Evolutionary conservation across 2,113 vertebrate species (phyloP).

Genomic region (Embiotoca jacksoni): DNA sequence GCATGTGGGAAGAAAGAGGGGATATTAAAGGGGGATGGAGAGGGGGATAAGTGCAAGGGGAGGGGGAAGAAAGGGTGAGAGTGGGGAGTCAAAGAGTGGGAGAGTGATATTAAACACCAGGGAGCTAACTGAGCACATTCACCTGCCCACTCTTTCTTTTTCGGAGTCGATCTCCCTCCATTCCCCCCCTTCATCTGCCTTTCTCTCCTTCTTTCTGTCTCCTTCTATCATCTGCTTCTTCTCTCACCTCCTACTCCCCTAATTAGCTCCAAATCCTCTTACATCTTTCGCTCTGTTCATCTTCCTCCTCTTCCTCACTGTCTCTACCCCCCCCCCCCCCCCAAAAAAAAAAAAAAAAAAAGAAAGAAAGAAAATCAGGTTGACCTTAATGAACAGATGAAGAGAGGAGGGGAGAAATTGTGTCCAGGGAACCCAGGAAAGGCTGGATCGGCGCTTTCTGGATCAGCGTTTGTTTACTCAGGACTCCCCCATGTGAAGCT

Average conservation of each 20-base stretch:
- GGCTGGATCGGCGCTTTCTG: constrained; percentile 75
- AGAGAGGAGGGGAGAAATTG: constrained; percentile 66
- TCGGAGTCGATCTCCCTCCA: constrained; percentile 21
- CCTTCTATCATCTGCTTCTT: constrained; percentile 55
- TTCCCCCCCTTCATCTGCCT: constrained; percentile 38
- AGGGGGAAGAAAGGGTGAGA: constrained; percentile 57
- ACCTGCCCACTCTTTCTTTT: constrained; percentile 72
- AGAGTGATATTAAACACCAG: constrained; percentile 81
- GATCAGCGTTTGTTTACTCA: constrained; percentile 75
- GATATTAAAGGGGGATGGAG: constrained; percentile 67
- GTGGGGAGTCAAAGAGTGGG: constrained; percentile 64
- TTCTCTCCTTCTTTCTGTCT: constrained; percentile 29
- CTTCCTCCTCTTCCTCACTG: constrained; percentile 59
- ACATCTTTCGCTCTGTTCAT: constrained; percentile 62
- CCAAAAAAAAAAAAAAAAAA: constrained; percentile 20
- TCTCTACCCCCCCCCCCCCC: constrained; percentile 41
- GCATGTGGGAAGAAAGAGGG: constrained; percentile 51
- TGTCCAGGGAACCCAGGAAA: constrained; percentile 71
- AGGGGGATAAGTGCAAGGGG: constrained; percentile 51
- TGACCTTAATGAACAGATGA: constrained; percentile 84
- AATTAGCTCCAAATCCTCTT: constrained; percentile 80
- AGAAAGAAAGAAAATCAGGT: constrained; percentile 57
- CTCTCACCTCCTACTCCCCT: constrained; percentile 67
- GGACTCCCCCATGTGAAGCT: constrained; percentile 74
- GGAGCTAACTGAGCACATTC: constrained; percentile 81